Percentiles rank a stretch among this genome's conserved stretches.
Evolutionary conservation across 2,888 invertebrate genomes (phyloP).

Genomic region (Oxytorus armatus): DNA sequence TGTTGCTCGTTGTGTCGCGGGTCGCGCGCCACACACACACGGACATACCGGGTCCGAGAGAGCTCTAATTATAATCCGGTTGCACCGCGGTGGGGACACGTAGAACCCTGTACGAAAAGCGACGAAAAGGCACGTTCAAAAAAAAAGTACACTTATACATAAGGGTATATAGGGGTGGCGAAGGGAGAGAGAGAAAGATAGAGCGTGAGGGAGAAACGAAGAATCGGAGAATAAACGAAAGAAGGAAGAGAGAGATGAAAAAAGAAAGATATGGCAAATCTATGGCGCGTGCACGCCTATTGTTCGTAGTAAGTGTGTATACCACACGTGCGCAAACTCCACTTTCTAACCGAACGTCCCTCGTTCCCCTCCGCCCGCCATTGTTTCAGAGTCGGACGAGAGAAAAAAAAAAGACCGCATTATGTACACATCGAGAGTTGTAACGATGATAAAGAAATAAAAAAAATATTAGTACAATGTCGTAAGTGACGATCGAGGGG

Average conservation of each 20-base stretch:
- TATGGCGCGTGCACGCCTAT: slow-evolving; percentile 65
- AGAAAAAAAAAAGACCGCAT: slow-evolving; percentile 19
- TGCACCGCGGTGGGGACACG: slow-evolving; percentile 68
- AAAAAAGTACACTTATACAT: slow-evolving; percentile 23
- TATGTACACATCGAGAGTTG: slow-evolving; percentile 22
- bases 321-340: slow-evolving; percentile 64
- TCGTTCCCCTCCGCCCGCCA: slow-evolving; percentile 7
- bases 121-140: slow-evolving; percentile 66
- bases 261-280: slow-evolving; percentile 38
- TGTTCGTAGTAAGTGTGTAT: slow-evolving; percentile 62
- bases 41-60: slow-evolving; percentile 42
- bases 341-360: slow-evolving; percentile 26
- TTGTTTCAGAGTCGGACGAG: slow-evolving; percentile 28
- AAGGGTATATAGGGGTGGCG: neutral
- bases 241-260: slow-evolving; percentile 11
- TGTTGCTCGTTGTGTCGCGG: slow-evolving; percentile 10
- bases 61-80: slow-evolving; percentile 70
- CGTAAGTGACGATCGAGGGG: neutral
- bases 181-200: neutral
- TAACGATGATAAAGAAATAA: slow-evolving; percentile 33
- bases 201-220: slow-evolving; percentile 41
- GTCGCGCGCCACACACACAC: slow-evolving; percentile 56
- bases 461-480: slow-evolving; percentile 23
- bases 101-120: slow-evolving; percentile 60
- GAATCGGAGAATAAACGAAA: slow-evolving; percentile 26